These are phyloP conservation scores for Arenaria interpres DNA, from an alignment of 2,113 vertebrate genomes.

Conservation along the genomic window DNA sequence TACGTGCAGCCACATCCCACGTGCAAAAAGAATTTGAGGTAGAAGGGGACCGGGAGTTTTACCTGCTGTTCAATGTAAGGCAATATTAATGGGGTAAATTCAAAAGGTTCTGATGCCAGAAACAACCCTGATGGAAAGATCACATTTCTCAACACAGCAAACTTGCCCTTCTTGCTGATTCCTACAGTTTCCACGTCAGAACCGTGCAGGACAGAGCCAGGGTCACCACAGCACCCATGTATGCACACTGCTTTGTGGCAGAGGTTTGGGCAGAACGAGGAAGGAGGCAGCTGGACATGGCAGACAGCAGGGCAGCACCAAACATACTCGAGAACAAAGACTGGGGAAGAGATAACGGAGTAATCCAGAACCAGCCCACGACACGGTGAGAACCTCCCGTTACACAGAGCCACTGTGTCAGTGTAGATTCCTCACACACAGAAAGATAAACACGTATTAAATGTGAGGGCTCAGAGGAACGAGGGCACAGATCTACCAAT, in stretches of 20 bases:
- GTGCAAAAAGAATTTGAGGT: not conserved
- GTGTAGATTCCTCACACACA: not conserved
- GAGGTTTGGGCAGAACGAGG: not conserved
- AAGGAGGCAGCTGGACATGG: not conserved
- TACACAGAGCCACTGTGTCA: rapidly evolving
- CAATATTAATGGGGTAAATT: not conserved
- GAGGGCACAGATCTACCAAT: not conserved
- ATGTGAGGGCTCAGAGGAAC: no score
- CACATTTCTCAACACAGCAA: not conserved
- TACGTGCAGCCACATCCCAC: rapidly evolving
- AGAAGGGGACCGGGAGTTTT: not conserved
- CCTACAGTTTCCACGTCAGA: not conserved
- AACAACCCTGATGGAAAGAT: not conserved
- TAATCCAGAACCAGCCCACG: not conserved
- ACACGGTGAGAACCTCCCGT: rapidly evolving
- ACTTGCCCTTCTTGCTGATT: not conserved
- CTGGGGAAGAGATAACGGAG: rapidly evolving
- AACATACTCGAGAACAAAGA: rapidly evolving
- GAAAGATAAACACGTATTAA: not conserved
- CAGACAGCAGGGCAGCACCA: not conserved
- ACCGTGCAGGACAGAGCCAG: rapidly evolving
- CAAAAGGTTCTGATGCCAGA: not conserved
- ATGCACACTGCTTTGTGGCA: rapidly evolving
- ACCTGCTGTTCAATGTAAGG: rapidly evolving
- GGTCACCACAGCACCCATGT: not conserved